These are phyloP conservation scores for Pomphorhynchus laevis DNA, from an alignment of 1,140 invertebrate species.

Conservation along the genomic window DNA sequence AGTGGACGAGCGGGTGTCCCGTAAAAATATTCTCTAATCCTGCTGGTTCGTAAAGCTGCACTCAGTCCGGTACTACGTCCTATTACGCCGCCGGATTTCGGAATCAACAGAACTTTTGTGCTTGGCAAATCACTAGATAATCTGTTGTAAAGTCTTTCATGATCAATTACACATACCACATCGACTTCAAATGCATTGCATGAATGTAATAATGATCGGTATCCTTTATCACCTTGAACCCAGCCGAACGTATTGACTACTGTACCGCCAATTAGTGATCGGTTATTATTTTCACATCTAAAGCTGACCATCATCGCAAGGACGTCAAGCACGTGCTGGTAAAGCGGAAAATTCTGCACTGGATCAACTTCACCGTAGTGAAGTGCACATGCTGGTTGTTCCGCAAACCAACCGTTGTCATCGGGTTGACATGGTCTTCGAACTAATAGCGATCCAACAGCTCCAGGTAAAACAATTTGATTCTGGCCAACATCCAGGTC, in stretches of 20 bases:
- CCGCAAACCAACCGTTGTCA: constrained; percentile 36
- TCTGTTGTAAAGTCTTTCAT: constrained; percentile 73
- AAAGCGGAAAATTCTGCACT: constrained; percentile 39
- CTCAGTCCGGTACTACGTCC: constrained; percentile 5
- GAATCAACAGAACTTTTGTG: constrained; percentile 56
- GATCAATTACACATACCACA: constrained; percentile 68
- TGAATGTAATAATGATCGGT: constrained; percentile 28
- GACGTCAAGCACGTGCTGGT: constrained; percentile 39
- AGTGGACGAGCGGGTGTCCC: constrained; percentile 33
- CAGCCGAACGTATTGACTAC: constrained; percentile 92
- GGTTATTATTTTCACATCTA: no score
- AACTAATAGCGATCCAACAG: constrained; percentile 46
- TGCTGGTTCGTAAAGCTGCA: constrained; percentile 34
- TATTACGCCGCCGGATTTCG: constrained; percentile 71
- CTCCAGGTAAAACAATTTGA: constrained; percentile 54
- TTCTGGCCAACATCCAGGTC: constrained; percentile 56
- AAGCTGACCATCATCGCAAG: no score
- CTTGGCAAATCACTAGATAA: constrained; percentile 55
- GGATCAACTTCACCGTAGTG: constrained; percentile 58
- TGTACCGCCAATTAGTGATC: constrained; percentile 40
- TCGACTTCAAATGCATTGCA: constrained; percentile 72
- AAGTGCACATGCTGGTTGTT: constrained; percentile 46
- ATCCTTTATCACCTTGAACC: constrained; percentile 46
- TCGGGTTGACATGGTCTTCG: constrained; percentile 55
- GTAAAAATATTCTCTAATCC: constrained; percentile 75